These are phyloP conservation scores for Dione juno DNA, from an alignment of 2,888 invertebrate species.

Conservation along the genomic window DNA sequence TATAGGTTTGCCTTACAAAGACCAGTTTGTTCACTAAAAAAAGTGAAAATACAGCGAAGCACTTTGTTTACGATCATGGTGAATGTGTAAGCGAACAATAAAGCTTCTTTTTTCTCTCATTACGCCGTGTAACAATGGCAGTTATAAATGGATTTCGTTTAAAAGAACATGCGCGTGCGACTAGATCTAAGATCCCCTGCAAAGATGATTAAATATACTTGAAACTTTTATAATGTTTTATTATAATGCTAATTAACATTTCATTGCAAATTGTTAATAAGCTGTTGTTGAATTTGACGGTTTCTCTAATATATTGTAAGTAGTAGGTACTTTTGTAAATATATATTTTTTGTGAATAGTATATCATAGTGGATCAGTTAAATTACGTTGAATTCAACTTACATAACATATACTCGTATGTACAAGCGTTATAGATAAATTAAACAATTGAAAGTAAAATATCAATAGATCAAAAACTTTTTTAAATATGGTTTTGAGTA, in stretches of 20 bases:
- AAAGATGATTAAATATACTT: slow-evolving; percentile 12
- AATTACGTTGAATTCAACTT: too few species aligned
- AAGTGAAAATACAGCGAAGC: slow-evolving; percentile 45
- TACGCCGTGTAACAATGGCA: slow-evolving; percentile 58
- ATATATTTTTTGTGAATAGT: too few species aligned
- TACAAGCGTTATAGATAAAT: too few species aligned
- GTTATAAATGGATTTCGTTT: slow-evolving; percentile 55
- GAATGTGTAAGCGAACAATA: slow-evolving; percentile 53
- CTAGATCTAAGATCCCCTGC: slow-evolving; percentile 33
- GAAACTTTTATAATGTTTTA: neutral
- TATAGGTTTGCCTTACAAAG: slow-evolving; percentile 26
- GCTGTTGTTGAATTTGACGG: neutral
- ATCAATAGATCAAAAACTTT: too few species aligned
- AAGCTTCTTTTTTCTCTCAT: slow-evolving; percentile 59
- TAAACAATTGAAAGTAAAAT: too few species aligned
- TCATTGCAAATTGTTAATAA: neutral
- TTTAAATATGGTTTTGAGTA: neutral
- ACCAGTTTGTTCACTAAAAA: slow-evolving; percentile 33
- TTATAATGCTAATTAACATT: neutral
- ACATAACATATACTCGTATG: too few species aligned
- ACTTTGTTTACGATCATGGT: slow-evolving; percentile 55
- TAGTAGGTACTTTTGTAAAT: too few species aligned
- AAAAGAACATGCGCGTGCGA: slow-evolving; percentile 45
- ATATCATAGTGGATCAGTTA: too few species aligned
- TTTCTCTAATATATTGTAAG: too few species aligned